phyloP scores from a whole-genome alignment of 2,888 invertebrate genomes.

The Nomada fabriciana region DNA sequence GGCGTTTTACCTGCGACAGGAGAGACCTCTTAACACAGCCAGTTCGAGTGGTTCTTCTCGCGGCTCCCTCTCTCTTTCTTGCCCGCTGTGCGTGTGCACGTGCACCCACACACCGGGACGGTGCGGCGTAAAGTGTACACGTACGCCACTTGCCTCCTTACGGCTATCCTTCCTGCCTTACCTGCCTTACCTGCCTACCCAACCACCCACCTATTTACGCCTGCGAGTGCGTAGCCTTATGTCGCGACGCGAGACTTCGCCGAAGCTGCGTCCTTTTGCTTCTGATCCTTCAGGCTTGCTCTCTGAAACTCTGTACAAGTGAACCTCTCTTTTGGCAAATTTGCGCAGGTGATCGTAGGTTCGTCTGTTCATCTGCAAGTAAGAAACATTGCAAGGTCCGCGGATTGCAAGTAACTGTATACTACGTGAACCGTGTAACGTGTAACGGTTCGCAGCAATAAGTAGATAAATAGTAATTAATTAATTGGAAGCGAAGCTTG shows the following conservation, averaged over 20 bases:
- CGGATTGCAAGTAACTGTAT: too few relatives aligned
- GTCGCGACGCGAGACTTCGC: slow-evolving; percentile 79
- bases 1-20: slow-evolving; percentile 72
- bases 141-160: slow-evolving; percentile 4
- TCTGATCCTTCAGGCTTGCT: neutral
- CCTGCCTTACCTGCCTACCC: slow-evolving; percentile 32
- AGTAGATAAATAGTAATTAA: too few relatives aligned
- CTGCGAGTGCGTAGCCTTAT: slow-evolving; percentile 47
- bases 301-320: neutral
- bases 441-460: too few relatives aligned
- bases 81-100: slow-evolving; percentile 21
- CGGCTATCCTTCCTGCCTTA: slow-evolving; percentile 44
- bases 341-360: too few relatives aligned
- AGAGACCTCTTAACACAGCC: slow-evolving; percentile 65
- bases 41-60: slow-evolving; percentile 41
- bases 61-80: slow-evolving; percentile 47
- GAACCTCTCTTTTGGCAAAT: too few relatives aligned
- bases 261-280: slow-evolving; percentile 45
- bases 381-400: too few relatives aligned
- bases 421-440: too few relatives aligned
- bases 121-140: neutral
- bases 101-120: neutral
- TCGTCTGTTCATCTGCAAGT: too few relatives aligned
- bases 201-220: slow-evolving; percentile 61
- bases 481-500: too few relatives aligned